Base-by-base conservation (phyloP, 2,888 invertebrate genomes). In the Drepana falcataria region DNA sequence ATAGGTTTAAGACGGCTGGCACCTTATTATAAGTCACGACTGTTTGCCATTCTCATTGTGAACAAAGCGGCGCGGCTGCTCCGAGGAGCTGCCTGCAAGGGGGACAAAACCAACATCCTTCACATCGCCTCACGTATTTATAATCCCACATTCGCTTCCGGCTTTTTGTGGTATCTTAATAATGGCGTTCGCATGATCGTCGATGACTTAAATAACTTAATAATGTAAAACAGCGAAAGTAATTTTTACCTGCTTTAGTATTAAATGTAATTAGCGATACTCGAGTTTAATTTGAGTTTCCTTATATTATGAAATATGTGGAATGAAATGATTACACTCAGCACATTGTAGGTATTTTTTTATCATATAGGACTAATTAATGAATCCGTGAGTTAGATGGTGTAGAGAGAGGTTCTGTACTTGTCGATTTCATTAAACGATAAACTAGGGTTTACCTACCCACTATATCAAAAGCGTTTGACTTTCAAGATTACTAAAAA, bases 101-200 rank as follows among this genome's bases (percentile, higher is more conserved):
- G 78, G 83, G 75, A 75, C 83, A 83, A 81, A 87, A 81, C 87
- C 87, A 84, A 85, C 87, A 87, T 85, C 87, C 83, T 81, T 76
- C 77, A 78, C 78, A 79, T 79, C 81, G 75, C 80, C 75, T 81
- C 86, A 85, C 83, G 86, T 87, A 85, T 87, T 86, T 86, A 84
- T 87, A 87, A 87, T 87, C 85, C 80, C 81, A 78, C 81, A 79
- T 77, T 77, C 77, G 77, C 81, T 87, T 88, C 89, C 89, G 86
- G 87, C 78, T 85, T 86, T 87, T 88, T 89, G 85, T 87, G 81
- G 74, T 73, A 79, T 77, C 75, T 81, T 79, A 77, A 80, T 79
- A 78, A 80, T 78, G 76, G 77, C 77, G 79, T 83, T 78, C 74
- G 72, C 79, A 74, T 72, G 70, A 69, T 73, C 73, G 61, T 74